These are phyloP conservation scores for Gadus macrocephalus DNA, from an alignment of 2,113 vertebrate species.

Conservation along the genomic window DNA sequence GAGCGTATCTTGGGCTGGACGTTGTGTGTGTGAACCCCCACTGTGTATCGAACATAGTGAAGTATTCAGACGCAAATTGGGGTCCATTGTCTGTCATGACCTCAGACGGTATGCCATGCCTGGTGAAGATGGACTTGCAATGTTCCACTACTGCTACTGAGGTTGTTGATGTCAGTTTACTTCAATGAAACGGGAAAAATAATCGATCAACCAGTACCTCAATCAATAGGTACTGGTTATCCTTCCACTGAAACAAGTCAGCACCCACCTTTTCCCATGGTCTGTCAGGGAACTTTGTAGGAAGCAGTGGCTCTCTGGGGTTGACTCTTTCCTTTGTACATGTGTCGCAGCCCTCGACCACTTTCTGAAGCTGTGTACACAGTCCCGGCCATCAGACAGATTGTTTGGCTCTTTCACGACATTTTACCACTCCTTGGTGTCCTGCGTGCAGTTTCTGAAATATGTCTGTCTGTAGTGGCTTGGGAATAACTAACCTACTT, in stretches of 20 bases:
- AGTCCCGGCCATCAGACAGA: conserved; percentile 22
- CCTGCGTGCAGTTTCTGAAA: conserved; percentile 4
- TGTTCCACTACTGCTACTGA: conserved; percentile 1
- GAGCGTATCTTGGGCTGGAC: no score
- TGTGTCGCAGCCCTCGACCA: conserved; percentile 1
- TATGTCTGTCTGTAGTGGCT: neutral
- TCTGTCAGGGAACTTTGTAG: conserved; percentile 12
- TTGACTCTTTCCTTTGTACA: conserved; percentile 2
- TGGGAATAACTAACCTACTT: neutral
- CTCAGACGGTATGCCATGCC: neutral
- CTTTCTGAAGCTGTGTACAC: neutral
- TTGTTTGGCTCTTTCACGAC: conserved; percentile 4
- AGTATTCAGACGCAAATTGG: no score
- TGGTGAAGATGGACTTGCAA: conserved; percentile 19
- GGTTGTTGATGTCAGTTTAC: conserved; percentile 18
- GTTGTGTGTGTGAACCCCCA: no score
- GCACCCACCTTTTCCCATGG: conserved; percentile 23
- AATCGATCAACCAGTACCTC: conserved; percentile 4
- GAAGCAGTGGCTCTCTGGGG: conserved; percentile 10
- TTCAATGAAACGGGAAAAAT: conserved; percentile 25
- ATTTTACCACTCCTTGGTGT: conserved; percentile 19
- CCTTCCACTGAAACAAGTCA: conserved; percentile 4
- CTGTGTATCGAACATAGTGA: no score
- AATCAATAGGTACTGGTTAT: conserved; percentile 7
- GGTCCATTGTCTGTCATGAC: no score